Base-by-base conservation (phyloP, 2,797 vertebrate genomes). In the Rhabdomys pumilio region DNA sequence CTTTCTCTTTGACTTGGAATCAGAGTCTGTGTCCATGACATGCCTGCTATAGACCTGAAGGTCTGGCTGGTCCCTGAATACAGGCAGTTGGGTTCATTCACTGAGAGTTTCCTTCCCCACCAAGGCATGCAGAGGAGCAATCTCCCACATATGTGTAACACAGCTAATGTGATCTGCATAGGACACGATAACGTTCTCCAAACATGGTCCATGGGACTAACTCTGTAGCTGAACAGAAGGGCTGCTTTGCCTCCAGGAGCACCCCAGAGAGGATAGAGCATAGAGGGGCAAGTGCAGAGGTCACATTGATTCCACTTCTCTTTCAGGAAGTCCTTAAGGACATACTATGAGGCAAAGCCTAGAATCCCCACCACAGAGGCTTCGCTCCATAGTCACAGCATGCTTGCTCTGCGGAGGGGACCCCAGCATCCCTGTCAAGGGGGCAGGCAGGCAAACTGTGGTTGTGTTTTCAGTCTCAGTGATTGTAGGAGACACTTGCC, bases 401-500 rank as follows among this genome's bases (percentile, higher is more conserved):
- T 6, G 44, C 19, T 41, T 38, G 65, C 65, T 22, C 72, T 7
- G 0, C 0, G 4, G 34, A 29, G 50, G 72, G 41, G 31, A 61
- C 10, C n/a, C 47, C 26, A 3, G 79, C 6, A 4, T 11, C 34
- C 31, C 50, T 14, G 41, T 57, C 29, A 1, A 15, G 20, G 10
- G 76, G 82, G 10, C 19, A 13, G 34, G 19, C 1, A 3, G 24
- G 81, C 41, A 38, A 57, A 89, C 24, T 13, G 29, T 4, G 0
- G n/a, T 53, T 55, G 75, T 87, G 77, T 57, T 76, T 92, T n/a
- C 67, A 85, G 79, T 69, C 79, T 67, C 41, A 14, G 86, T 41
- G 44, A 57, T 73, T 81, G 67, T n/a, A 80, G 95, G 90, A 86
- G 90, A 81, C 57, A 50, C 75, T 91, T 31, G 95, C 94, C 90